Evolutionary conservation across 2,797 vertebrate genomes (phyloP).

Genomic region (Acestrorhynchus altus): DNA sequence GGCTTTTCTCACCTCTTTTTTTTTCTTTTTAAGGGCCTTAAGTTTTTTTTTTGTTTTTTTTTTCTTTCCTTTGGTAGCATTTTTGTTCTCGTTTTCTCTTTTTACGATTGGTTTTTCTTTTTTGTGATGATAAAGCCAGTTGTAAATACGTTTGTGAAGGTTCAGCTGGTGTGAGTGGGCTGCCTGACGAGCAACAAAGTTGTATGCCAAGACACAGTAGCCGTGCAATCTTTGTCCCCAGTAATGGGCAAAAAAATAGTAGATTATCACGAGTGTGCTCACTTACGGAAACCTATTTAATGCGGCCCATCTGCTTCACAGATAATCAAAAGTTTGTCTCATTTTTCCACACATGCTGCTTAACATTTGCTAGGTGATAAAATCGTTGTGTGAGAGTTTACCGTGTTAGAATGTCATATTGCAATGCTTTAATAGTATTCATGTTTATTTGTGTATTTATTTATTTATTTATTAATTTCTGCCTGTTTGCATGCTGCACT

Average conservation of each 20-base stretch:
- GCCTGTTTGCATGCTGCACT: slow-evolving; percentile 61
- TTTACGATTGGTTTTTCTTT: background rate
- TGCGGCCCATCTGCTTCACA: slow-evolving; percentile 38
- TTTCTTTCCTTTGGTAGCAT: background rate
- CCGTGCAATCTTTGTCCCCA: background rate
- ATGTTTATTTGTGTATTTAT: slow-evolving; percentile 2
- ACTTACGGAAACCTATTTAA: slow-evolving; percentile 34
- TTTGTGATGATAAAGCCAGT: slow-evolving; percentile 18
- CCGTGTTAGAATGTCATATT: background rate
- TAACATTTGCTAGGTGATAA: slow-evolving; percentile 27
- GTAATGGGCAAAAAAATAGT: slow-evolving; percentile 20
- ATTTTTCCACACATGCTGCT: slow-evolving; percentile 19
- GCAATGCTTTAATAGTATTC: too few relatives aligned
- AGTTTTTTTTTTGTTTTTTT: too few relatives aligned
- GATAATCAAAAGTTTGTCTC: slow-evolving; percentile 43
- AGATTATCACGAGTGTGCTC: slow-evolving; percentile 4
- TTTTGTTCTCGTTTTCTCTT: background rate
- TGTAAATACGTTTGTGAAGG: slow-evolving; percentile 27
- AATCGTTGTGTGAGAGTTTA: background rate
- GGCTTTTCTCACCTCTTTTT: slow-evolving; percentile 25
- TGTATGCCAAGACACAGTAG: slow-evolving; percentile 9
- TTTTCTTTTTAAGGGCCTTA: slow-evolving; percentile 25
- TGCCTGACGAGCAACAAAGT: slow-evolving; percentile 31
- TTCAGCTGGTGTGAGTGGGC: slow-evolving; percentile 12
- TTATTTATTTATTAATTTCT: slow-evolving; percentile 63